These are phyloP conservation scores for Paradisaea rubra DNA, from an alignment of 2,113 vertebrate genomes.

Conservation along the genomic window DNA sequence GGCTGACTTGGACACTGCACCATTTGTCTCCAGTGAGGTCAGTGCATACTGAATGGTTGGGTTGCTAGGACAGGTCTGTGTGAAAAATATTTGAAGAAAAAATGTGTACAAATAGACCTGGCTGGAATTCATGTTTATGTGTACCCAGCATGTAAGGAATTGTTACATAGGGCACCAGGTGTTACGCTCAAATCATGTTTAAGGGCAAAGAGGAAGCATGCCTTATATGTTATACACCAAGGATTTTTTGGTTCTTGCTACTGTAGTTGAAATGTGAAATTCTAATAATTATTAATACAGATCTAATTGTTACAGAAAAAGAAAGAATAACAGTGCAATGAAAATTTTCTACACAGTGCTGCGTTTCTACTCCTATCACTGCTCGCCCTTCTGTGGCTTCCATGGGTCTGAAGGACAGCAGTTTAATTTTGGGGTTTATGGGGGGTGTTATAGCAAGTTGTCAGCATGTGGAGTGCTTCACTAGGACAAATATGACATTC, in stretches of 20 bases:
- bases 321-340: background rate
- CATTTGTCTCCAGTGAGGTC: background rate
- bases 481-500: background rate
- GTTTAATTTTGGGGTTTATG: background rate
- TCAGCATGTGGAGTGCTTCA: background rate
- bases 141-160: background rate
- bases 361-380: background rate
- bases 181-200: accelerated
- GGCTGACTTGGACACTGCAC: background rate
- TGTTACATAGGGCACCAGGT: background rate
- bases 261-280: background rate
- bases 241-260: background rate
- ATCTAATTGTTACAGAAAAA: background rate
- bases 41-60: background rate
- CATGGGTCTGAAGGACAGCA: background rate
- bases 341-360: background rate
- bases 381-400: background rate
- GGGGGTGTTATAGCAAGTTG: background rate
- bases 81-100: background rate
- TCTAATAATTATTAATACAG: background rate
- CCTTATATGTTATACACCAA: background rate
- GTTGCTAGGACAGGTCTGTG: background rate
- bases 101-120: background rate
- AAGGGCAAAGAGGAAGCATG: background rate
- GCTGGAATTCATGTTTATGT: accelerated